phyloP scores from a whole-genome alignment of 2,797 vertebrate genomes.

The Chiloscyllium punctatum region DNA sequence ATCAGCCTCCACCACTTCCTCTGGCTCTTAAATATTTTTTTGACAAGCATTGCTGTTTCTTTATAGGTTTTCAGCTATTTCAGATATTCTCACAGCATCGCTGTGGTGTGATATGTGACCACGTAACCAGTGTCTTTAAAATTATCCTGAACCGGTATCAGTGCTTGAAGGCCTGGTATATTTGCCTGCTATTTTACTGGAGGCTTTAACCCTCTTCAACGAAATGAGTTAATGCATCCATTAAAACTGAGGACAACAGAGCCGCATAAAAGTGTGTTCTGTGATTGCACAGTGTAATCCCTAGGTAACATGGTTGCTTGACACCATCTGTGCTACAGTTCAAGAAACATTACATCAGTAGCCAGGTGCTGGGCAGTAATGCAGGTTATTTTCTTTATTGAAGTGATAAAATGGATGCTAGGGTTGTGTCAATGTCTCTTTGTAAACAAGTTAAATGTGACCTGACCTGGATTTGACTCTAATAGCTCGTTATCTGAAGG shows the following conservation, averaged over 20 bases:
- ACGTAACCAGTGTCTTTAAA: background rate
- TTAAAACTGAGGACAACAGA: background rate
- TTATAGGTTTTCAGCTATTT: background rate
- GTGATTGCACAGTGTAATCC: background rate
- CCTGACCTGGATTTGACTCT: background rate
- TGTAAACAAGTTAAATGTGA: background rate
- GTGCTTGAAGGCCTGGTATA: background rate
- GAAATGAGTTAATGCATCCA: background rate
- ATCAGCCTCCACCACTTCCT: too few species aligned
- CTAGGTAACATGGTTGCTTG: background rate
- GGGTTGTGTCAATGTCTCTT: background rate
- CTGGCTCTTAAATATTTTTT: background rate
- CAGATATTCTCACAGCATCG: background rate
- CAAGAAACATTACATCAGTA: background rate
- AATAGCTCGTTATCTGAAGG: background rate
- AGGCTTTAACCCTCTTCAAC: conserved; percentile 15
- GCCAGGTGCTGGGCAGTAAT: background rate
- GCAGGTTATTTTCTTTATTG: background rate
- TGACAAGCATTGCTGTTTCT: background rate
- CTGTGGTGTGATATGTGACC: background rate
- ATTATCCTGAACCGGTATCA: background rate
- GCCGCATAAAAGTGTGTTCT: background rate
- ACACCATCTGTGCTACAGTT: background rate
- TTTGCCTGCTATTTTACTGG: conserved; percentile 20
- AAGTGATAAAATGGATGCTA: background rate